These are phyloP conservation scores for Lepisosteus oculatus DNA, from an alignment of 2,113 vertebrate species.

Conservation along the genomic window DNA sequence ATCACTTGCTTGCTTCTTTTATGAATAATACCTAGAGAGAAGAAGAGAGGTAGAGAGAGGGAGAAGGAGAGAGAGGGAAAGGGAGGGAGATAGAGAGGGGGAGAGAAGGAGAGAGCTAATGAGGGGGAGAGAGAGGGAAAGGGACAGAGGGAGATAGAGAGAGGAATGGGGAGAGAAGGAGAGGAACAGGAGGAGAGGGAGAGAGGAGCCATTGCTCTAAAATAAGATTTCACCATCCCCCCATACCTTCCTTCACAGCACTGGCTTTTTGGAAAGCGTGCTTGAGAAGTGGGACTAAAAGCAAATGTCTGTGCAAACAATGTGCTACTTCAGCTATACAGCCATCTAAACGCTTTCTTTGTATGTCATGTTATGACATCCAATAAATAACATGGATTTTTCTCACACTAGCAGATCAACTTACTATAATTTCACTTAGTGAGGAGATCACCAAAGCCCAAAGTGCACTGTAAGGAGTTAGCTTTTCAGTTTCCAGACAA, in stretches of 20 bases:
- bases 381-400: no score
- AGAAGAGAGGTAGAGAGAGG: conserved; percentile 4
- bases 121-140: background rate
- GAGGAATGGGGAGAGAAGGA: no score
- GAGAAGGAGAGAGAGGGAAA: conserved; percentile 7
- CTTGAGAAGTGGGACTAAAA: background rate
- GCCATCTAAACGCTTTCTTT: background rate
- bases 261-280: background rate
- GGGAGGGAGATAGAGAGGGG: conserved; percentile 16
- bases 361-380: background rate
- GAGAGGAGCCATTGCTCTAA: no score
- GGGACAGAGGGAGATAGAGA: no score
- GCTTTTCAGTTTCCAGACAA: background rate
- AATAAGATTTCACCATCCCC: background rate
- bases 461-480: background rate
- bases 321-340: no score
- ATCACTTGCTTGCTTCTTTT: conserved; percentile 27
- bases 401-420: background rate
- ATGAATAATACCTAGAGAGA: conserved; percentile 36
- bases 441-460: background rate
- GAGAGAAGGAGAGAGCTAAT: no score
- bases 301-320: background rate
- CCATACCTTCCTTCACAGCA: conserved; percentile 5
- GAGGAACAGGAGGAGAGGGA: no score
- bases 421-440: background rate